These are phyloP conservation scores for Rhynchonycteris naso DNA, from an alignment of 2,797 vertebrate genomes.

Conservation along the genomic window DNA sequence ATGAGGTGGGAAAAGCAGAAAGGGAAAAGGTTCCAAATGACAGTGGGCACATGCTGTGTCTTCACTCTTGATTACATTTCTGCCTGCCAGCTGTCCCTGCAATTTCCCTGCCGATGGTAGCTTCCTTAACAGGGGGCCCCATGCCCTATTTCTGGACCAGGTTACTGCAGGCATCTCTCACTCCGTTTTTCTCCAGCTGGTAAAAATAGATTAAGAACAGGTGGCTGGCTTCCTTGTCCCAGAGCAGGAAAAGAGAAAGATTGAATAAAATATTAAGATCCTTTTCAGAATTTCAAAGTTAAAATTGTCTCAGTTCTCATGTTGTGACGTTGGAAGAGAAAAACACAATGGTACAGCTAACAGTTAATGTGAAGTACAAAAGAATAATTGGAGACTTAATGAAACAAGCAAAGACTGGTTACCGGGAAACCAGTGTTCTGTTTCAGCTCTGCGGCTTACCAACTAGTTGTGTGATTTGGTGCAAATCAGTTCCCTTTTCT, in stretches of 20 bases:
- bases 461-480: background rate
- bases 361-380: background rate
- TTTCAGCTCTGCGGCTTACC: background rate
- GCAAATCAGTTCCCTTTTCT: background rate
- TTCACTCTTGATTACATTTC: conserved; percentile 13
- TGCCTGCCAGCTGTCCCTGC: conserved; percentile 46
- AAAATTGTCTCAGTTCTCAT: conserved; percentile 7
- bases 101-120: background rate
- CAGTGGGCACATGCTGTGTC: background rate
- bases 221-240: conserved; percentile 41
- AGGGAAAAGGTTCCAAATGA: background rate
- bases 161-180: conserved; percentile 36
- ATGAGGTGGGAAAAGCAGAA: background rate
- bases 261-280: conserved; percentile 41
- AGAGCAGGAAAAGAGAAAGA: background rate
- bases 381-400: background rate
- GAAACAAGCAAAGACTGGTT: background rate
- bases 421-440: background rate
- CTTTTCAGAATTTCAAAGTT: conserved; percentile 56
- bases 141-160: background rate
- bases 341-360: background rate
- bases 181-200: conserved; percentile 42
- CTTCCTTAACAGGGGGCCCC: conserved; percentile 1
- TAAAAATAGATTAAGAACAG: conserved; percentile 57
- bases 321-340: background rate